A percentile compares a stretch with the other conserved stretches of the same genome.
Conservation (phyloP, 2,797 vertebrate species). For the Stomatorhinus walkeri region DNA sequence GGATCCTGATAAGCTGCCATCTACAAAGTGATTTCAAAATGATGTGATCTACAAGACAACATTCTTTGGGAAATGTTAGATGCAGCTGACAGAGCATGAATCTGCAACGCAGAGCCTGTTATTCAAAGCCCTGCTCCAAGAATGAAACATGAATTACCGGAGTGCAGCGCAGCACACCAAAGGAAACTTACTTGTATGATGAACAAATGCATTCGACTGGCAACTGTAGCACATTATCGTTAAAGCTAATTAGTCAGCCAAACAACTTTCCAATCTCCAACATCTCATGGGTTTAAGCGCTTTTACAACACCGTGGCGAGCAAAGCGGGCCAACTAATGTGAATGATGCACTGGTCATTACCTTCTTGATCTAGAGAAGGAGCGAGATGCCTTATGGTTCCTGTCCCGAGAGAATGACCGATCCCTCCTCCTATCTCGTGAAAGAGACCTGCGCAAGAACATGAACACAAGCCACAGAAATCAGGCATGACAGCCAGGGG, state of each 20-base stretch:
- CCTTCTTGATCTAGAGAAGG: constrained; percentile 96
- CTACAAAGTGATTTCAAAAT: background rate
- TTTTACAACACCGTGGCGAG: background rate
- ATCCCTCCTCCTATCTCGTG: constrained; percentile 95
- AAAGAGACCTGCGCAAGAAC: constrained; percentile 74
- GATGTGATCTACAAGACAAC: background rate
- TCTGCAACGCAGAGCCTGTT: background rate
- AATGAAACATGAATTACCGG: background rate
- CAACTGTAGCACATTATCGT: background rate
- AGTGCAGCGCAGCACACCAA: background rate
- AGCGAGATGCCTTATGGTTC: constrained; percentile 94
- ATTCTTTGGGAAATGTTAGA: background rate
- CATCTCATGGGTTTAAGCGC: background rate
- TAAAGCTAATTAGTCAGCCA: background rate
- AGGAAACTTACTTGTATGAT: background rate
- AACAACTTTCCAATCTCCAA: too few relatives aligned
- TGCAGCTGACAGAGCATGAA: background rate
- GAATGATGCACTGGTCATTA: constrained; percentile 41
- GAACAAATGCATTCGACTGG: background rate
- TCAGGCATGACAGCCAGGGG: background rate
- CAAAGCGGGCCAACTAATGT: background rate
- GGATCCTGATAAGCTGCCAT: background rate
- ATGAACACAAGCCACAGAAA: background rate
- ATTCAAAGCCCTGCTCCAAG: background rate
- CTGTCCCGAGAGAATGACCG: constrained; percentile 90